A percentile compares a stretch with the other conserved stretches of the same genome.
Evolutionary conservation across 2,888 invertebrate genomes (phyloP).

Genomic region (Mesorhabditis spiculigera): DNA sequence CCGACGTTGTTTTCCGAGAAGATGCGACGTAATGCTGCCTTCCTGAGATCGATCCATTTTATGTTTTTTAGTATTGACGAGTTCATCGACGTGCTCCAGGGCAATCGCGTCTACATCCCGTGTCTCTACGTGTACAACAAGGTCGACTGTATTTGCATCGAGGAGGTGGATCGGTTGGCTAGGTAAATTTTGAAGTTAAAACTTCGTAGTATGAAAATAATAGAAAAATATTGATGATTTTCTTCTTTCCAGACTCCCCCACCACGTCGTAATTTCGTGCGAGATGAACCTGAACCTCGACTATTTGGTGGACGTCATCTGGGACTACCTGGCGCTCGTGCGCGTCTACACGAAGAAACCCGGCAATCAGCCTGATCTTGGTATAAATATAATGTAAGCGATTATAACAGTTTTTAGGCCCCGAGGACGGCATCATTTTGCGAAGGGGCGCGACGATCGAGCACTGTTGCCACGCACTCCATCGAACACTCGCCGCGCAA

Average conservation of each 20-base stretch:
- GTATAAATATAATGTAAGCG: constrained; percentile 20
- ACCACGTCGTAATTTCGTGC: constrained; percentile 72
- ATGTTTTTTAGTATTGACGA: constrained; percentile 75
- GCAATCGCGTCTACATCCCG: constrained; percentile 72
- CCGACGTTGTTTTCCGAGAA: constrained; percentile 82
- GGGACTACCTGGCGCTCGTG: constrained; percentile 89
- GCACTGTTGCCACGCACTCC: constrained; percentile 94
- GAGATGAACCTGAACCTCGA: constrained; percentile 98
- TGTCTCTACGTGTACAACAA: constrained; percentile 98
- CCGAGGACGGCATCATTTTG: constrained; percentile 81
- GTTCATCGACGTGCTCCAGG: constrained; percentile 86
- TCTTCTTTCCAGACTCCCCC: constrained; percentile 28
- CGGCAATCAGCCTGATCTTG: constrained; percentile 65
- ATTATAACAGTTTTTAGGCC: constrained; percentile 25
- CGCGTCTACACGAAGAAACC: constrained; percentile 98
- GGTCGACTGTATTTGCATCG: constrained; percentile 98
- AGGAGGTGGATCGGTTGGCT: constrained; percentile 71
- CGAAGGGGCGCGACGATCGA: constrained; percentile 84
- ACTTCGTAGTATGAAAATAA: background rate
- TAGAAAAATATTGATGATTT: background rate
- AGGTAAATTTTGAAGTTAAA: constrained; percentile 38
- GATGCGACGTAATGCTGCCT: constrained; percentile 85
- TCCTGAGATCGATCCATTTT: too few relatives aligned
- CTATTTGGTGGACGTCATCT: constrained; percentile 80
- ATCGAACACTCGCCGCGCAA: constrained; percentile 83